Evolutionary conservation across 2,888 invertebrate genomes (phyloP).

Genomic region (Oxystoma pomonae): DNA sequence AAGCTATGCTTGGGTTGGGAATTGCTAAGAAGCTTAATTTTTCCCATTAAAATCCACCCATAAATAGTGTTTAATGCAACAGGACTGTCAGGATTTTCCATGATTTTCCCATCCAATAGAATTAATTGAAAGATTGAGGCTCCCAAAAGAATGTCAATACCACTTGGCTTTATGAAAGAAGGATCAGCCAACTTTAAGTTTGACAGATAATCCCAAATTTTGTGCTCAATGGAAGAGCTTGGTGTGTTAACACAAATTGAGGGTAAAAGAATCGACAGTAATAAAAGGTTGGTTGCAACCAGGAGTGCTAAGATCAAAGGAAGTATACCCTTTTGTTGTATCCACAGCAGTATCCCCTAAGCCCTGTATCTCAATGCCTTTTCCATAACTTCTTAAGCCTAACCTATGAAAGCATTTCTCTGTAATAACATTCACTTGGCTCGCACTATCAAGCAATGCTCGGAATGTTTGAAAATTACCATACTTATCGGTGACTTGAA

Average conservation of each 20-base stretch:
- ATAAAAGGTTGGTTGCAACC: background rate
- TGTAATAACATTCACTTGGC: background rate
- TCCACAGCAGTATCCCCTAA: background rate
- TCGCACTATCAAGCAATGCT: background rate
- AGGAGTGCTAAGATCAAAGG: background rate
- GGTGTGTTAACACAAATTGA: conserved; percentile 1
- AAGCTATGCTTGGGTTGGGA: background rate
- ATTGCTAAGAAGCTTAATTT: background rate
- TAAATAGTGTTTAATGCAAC: conserved; percentile 1
- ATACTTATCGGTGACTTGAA: background rate
- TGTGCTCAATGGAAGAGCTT: background rate
- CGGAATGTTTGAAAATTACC: background rate
- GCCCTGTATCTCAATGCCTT: background rate
- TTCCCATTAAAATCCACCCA: background rate
- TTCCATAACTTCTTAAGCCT: background rate
- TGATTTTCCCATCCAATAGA: no score
- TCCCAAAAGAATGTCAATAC: background rate
- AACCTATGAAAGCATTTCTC: background rate
- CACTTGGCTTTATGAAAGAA: background rate
- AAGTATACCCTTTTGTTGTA: background rate
- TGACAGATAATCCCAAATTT: background rate
- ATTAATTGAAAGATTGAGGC: no score
- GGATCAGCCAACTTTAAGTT: background rate
- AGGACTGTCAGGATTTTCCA: background rate
- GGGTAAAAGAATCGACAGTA: background rate